These are phyloP conservation scores for Pitangus sulphuratus DNA, from an alignment of 2,797 vertebrate genomes.

Conservation along the genomic window DNA sequence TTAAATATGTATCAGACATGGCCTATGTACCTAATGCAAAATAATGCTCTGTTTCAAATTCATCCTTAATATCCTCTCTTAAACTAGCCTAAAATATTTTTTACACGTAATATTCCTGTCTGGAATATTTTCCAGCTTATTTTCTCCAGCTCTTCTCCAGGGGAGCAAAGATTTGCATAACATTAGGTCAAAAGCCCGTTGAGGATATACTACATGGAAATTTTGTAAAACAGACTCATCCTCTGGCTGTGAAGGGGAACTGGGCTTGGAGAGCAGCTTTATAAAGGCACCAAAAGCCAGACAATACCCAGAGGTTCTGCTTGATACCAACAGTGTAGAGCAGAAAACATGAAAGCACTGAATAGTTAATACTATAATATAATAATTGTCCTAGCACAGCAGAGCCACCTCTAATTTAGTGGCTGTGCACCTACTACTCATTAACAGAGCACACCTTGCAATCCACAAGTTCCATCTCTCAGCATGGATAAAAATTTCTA, in stretches of 20 bases:
- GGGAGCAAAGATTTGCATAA: conserved; percentile 15
- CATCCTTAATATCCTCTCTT: neutral
- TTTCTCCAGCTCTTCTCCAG: neutral
- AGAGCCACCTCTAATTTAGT: neutral
- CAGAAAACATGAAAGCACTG: neutral
- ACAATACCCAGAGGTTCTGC: neutral
- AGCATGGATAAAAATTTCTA: neutral
- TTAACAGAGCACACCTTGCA: neutral
- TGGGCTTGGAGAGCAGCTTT: neutral
- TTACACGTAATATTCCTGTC: neutral
- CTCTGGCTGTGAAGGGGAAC: conserved; percentile 6
- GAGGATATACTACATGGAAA: neutral
- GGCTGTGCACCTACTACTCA: neutral
- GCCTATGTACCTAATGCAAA: neutral
- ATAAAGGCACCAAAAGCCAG: neutral
- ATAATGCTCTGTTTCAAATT: conserved; percentile 29
- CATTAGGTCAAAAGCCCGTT: conserved; percentile 29
- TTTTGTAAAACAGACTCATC: conserved; percentile 36
- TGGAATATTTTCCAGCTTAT: conserved; percentile 36
- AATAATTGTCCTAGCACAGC: neutral
- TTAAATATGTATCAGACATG: neutral
- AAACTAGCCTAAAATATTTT: conserved; percentile 7
- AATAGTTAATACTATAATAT: neutral
- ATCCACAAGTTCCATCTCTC: neutral
- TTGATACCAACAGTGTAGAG: neutral